Percentiles rank a stretch among this genome's conserved stretches.
These are phyloP conservation scores for Gymnobelideus leadbeateri DNA, from an alignment of 2,113 vertebrate genomes.

Conservation along the genomic window DNA sequence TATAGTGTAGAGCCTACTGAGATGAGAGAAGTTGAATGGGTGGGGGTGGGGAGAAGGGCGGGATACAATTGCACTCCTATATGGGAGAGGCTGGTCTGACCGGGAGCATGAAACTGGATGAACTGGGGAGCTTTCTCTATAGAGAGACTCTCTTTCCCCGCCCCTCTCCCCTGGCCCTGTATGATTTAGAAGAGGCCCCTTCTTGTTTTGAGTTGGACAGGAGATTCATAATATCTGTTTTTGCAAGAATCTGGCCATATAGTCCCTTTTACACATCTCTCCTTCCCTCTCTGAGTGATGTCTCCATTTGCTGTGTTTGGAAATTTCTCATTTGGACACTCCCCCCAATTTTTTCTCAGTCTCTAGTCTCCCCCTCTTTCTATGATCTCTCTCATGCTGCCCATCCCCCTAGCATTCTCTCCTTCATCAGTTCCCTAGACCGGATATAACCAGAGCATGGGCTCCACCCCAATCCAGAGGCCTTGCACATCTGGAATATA, in stretches of 20 bases:
- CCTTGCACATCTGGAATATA: slow-evolving; percentile 77
- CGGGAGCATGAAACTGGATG: neutral
- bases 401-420: slow-evolving; percentile 12
- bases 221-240: neutral
- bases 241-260: neutral
- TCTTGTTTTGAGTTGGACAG: neutral
- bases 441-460: slow-evolving; percentile 61
- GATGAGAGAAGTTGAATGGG: neutral
- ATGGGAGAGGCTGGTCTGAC: neutral
- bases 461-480: slow-evolving; percentile 67
- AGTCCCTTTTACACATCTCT: neutral
- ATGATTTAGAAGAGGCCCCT: neutral
- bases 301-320: neutral
- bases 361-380: slow-evolving; percentile 40
- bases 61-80: neutral
- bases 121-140: neutral
- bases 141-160: neutral
- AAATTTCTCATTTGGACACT: neutral
- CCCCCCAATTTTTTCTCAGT: neutral
- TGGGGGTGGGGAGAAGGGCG: slow-evolving; percentile 5
- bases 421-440: slow-evolving; percentile 53
- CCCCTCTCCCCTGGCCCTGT: neutral
- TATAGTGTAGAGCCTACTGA: neutral
- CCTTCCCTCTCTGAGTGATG: neutral
- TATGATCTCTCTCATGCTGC: slow-evolving; percentile 59